A percentile compares a stretch with the other conserved stretches of the same genome.
These are phyloP conservation scores for Amiota mariae DNA, from an alignment of 2,888 invertebrate species.

Conservation along the genomic window DNA sequence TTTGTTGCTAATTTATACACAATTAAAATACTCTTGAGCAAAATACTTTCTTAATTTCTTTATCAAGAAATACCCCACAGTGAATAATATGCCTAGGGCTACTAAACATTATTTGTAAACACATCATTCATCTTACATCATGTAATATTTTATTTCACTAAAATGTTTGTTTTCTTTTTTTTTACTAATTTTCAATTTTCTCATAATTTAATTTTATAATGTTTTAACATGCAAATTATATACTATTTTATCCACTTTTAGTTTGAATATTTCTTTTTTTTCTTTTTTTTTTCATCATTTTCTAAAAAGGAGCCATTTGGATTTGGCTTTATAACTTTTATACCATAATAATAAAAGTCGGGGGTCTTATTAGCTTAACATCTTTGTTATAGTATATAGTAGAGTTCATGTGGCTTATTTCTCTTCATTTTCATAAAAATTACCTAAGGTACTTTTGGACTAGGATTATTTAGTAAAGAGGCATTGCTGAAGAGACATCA, in stretches of 20 bases:
- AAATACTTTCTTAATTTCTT: constrained; percentile 2
- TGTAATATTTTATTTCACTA: constrained; percentile 6
- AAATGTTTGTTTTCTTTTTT: background rate
- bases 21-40: constrained; percentile 25
- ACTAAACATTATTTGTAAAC: constrained; percentile 4
- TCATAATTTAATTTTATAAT: constrained; percentile 21
- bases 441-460: background rate
- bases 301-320: background rate
- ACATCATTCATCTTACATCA: background rate
- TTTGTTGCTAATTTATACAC: constrained; percentile 25
- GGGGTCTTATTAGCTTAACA: background rate
- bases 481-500: too few species aligned
- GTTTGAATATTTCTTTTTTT: background rate
- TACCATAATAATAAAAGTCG: too few species aligned
- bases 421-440: constrained; percentile 3
- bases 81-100: constrained; percentile 20
- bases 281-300: background rate
- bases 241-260: background rate
- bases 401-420: background rate
- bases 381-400: background rate
- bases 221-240: constrained; percentile 21
- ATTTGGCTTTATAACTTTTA: background rate
- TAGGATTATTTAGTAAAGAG: constrained; percentile 4
- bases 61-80: constrained; percentile 11
- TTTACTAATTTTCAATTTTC: background rate